Evolutionary conservation across 2,113 vertebrate genomes (phyloP).

Genomic region (Alosa alosa): DNA sequence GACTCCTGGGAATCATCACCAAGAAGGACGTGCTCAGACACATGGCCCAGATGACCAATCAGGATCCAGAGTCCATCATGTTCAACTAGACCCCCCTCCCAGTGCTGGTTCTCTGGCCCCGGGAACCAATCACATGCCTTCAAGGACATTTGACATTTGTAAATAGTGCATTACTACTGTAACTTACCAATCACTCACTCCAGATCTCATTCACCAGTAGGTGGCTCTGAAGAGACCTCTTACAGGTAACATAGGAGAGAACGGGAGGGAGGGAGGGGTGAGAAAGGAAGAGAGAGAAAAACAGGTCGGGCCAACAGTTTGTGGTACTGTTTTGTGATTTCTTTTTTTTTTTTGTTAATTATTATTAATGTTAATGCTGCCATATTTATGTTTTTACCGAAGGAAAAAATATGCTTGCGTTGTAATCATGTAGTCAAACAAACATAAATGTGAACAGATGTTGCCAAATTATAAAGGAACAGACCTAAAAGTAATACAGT

Average conservation of each 20-base stretch:
- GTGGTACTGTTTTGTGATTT: background rate
- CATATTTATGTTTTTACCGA: constrained; percentile 33
- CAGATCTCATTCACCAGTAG: constrained; percentile 14
- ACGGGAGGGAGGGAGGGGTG: background rate
- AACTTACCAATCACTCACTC: constrained; percentile 36
- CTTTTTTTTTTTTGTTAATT: background rate
- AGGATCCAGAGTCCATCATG: constrained; percentile 98
- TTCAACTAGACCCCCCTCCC: constrained; percentile 77
- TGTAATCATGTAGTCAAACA: background rate
- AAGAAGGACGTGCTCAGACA: constrained; percentile 98
- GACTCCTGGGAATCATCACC: constrained; percentile 80
- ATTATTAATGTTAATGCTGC: constrained; percentile 36
- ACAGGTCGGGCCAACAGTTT: background rate
- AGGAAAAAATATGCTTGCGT: constrained; percentile 9
- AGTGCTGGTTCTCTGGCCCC: too few species aligned
- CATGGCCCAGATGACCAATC: constrained; percentile 99
- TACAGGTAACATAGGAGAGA: constrained; percentile 15
- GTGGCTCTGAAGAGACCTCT: background rate
- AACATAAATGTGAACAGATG: background rate
- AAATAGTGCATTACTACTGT: constrained; percentile 47
- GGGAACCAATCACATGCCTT: background rate
- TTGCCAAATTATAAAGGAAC: too few species aligned
- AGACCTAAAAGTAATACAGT: too few species aligned
- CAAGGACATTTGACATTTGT: constrained; percentile 21
- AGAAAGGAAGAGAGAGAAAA: constrained; percentile 2